A percentile compares a stretch with the other conserved stretches of the same genome.
phyloP scores from a whole-genome alignment of 1,140 invertebrate genomes.

The Anastrepha ludens region DNA sequence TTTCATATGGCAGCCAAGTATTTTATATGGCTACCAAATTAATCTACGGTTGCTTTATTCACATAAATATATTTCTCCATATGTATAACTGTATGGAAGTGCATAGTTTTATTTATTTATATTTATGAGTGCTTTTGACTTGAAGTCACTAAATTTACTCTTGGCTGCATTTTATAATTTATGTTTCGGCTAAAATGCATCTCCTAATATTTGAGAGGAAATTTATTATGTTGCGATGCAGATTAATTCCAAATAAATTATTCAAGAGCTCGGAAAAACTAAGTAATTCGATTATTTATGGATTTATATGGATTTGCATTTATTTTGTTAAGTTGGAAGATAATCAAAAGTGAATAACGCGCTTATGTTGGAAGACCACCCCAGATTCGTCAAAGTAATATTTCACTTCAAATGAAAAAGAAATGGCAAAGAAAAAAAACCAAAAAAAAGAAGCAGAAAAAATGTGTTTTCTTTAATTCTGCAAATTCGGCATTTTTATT shows the following conservation, averaged over 20 bases:
- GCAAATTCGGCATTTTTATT: too few species aligned
- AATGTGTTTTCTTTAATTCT: too few species aligned
- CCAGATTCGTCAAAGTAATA: too few species aligned
- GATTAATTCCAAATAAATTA: slow-evolving; percentile 35
- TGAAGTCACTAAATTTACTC: slow-evolving; percentile 7
- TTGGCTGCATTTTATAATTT: slow-evolving; percentile 24
- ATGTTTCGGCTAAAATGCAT: background rate
- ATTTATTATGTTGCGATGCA: slow-evolving; percentile 36
- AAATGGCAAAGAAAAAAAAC: too few species aligned
- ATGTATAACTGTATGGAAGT: background rate
- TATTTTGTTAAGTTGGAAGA: background rate
- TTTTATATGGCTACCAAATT: too few species aligned
- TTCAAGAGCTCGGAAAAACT: background rate
- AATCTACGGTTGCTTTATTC: background rate
- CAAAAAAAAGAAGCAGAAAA: too few species aligned
- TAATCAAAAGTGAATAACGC: background rate
- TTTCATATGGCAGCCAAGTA: too few species aligned
- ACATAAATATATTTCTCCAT: background rate
- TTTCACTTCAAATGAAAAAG: too few species aligned
- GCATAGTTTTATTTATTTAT: background rate
- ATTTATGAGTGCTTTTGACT: slow-evolving; percentile 20
- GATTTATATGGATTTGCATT: background rate
- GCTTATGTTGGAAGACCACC: too few species aligned
- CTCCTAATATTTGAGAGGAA: slow-evolving; percentile 11
- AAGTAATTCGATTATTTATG: background rate